phyloP scores from a whole-genome alignment of 2,888 invertebrate species.

The Cerastis leucographa region DNA sequence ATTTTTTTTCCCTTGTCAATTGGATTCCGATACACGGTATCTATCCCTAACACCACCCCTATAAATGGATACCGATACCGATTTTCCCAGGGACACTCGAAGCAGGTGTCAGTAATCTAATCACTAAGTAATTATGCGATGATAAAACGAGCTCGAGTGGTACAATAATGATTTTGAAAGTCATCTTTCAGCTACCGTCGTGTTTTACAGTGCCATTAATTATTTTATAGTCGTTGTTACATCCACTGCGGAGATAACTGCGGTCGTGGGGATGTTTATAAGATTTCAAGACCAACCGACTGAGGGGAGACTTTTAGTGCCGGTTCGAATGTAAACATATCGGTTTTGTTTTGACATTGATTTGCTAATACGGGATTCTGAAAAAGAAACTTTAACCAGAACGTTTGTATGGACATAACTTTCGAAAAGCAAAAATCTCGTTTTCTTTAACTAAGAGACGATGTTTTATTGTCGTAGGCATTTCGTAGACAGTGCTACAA shows the following conservation, averaged over 20 bases:
- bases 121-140: conserved; percentile 66
- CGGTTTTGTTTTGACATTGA: conserved; percentile 25
- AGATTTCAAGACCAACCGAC: conserved; percentile 73
- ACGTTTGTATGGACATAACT: neutral
- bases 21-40: conserved; percentile 69
- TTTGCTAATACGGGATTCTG: conserved; percentile 14
- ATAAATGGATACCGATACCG: conserved; percentile 46
- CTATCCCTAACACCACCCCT: conserved; percentile 50
- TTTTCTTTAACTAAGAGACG: no score
- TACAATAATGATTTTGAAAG: conserved; percentile 70
- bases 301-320: conserved; percentile 59
- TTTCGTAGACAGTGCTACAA: conserved; percentile 22
- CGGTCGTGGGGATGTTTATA: conserved; percentile 82
- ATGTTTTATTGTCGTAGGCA: conserved; percentile 5
- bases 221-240: conserved; percentile 84
- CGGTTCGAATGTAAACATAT: conserved; percentile 60
- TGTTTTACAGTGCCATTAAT: conserved; percentile 86
- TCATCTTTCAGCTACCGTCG: conserved; percentile 79
- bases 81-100: conserved; percentile 76
- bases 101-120: conserved; percentile 76
- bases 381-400: neutral
- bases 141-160: conserved; percentile 78
- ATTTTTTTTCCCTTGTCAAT: conserved; percentile 66
- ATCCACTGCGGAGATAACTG: conserved; percentile 84
- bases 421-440: neutral